Base-by-base conservation (phyloP, 1,140 invertebrate species). In the Drosophila setifemur region DNA sequence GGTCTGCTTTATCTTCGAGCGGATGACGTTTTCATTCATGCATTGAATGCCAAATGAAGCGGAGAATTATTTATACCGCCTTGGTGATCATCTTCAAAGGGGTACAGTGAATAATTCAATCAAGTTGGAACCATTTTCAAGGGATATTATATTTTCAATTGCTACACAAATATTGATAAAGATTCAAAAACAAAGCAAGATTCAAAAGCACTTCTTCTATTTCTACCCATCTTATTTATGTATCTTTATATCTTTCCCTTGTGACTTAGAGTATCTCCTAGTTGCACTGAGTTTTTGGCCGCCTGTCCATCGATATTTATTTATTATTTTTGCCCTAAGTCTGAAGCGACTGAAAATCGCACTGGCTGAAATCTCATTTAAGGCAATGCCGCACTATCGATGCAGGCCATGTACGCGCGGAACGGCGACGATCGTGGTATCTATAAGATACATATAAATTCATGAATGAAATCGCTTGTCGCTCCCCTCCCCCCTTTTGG, bases 341-440 rank as follows among this genome's bases (percentile, higher is more conserved):
- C 21, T 21, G 7, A n/a, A n/a, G 29, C 39, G 9, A 37, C 45
- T 37, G 12, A 6, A 33, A n/a, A n/a, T n/a, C 23, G 16, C 44
- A n/a, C 61, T 58, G 52, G 31, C 61, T 35, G 40, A 55, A 55
- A 28, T 39, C 57, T 60, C 61, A 85, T 86, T 86, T 86, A 85
- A 68, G 81, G 79, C 81, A 75, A 86, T 86, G 75, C 54, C 74
- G 75, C 55, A 86, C 79, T 83, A 86, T 79, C 66, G 75, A 85
- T 79, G 79, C 79, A 85, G 64, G 60, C 70, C 79, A 85, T 85
- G 79, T 86, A 79, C 71, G 63, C 48, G 33, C 47, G 2, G 11
- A 35, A 2, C 37, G 37, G 40, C 63, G 69, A 55, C 47, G 61
- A 23, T 47, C 68, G 64, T 77, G 85, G 79, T 83, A 70, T 83